Percentiles rank a stretch among this genome's conserved stretches.
Evolutionary conservation across 1,140 invertebrate genomes (phyloP).

Genomic region (Trypoxylus dichotomus): DNA sequence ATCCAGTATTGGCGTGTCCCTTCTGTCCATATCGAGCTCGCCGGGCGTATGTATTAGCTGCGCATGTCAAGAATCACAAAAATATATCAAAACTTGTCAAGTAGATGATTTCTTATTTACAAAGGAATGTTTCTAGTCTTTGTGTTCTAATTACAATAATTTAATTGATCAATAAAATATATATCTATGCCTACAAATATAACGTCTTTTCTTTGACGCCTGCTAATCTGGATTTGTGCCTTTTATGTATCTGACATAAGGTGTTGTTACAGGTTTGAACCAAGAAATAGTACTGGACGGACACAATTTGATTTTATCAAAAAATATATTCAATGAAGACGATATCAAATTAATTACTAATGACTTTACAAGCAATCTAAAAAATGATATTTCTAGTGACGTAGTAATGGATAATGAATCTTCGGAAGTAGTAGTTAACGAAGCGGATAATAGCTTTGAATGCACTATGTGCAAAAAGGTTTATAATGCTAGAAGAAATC

Average conservation of each 20-base stretch:
- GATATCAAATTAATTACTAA: neutral
- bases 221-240: no score
- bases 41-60: constrained; percentile 45
- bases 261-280: neutral
- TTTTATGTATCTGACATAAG: neutral
- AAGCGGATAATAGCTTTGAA: neutral
- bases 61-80: constrained; percentile 46
- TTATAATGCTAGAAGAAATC: constrained; percentile 59
- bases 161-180: no score
- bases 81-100: neutral
- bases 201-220: no score
- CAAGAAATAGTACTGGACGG: neutral
- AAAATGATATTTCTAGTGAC: neutral
- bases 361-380: neutral
- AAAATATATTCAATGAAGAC: neutral
- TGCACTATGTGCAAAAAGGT: constrained; percentile 61
- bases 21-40: constrained; percentile 48
- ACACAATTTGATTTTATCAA: neutral
- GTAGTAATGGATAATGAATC: neutral
- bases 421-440: neutral
- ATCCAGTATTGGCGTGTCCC: constrained; percentile 60
- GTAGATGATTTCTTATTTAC: neutral
- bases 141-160: neutral
- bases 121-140: neutral
- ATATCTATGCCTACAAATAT: no score